Conservation (phyloP, 2,113 vertebrate species). For the Cyphomyrus discorhynchus region DNA sequence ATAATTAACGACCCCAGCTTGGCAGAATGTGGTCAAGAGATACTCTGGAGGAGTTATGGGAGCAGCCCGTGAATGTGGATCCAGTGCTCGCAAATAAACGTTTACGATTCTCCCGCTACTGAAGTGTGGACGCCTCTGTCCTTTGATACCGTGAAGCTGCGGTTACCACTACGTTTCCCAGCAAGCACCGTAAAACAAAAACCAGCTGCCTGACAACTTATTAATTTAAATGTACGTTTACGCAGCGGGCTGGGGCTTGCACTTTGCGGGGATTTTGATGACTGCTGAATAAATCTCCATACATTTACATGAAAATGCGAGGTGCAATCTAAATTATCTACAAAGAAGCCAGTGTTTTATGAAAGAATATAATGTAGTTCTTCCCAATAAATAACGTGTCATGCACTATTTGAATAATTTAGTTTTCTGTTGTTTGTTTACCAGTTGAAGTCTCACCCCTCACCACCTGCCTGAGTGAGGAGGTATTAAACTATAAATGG, state of each 20-base stretch:
- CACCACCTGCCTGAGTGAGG: neutral
- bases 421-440: conserved; percentile 10
- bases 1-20: neutral
- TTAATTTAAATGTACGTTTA: conserved; percentile 59
- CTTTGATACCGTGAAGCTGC: conserved; percentile 47
- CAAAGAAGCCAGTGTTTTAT: conserved; percentile 49
- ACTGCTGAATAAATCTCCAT: conserved; percentile 58
- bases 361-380: conserved; percentile 50
- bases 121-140: conserved; percentile 18
- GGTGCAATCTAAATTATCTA: conserved; percentile 47
- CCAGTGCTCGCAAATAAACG: neutral
- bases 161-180: conserved; percentile 42
- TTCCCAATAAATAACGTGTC: conserved; percentile 33
- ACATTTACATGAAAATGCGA: conserved; percentile 52
- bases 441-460: neutral
- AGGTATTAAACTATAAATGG: neutral
- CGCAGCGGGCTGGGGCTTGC: conserved; percentile 44
- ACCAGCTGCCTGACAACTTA: conserved; percentile 37
- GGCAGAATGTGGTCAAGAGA: neutral
- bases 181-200: conserved; percentile 31
- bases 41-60: neutral
- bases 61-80: neutral
- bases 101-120: neutral
- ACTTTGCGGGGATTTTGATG: conserved; percentile 54
- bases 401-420: conserved; percentile 28